Base-by-base conservation (phyloP, 2,888 invertebrate species). In the Mythimna lalbum region DNA sequence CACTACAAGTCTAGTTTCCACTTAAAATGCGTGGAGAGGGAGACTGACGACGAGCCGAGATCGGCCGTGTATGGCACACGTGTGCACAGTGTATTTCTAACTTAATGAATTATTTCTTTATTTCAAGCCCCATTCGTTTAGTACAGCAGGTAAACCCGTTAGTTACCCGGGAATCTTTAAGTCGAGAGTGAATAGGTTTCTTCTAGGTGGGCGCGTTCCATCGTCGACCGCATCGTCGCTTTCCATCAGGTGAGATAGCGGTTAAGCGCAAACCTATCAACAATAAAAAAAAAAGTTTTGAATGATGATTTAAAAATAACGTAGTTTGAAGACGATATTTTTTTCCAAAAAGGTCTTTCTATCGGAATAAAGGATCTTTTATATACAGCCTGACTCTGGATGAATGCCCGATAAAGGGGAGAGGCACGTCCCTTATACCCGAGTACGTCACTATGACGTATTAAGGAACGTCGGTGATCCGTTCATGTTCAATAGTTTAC, bases 301-400 rank as follows among this genome's bases (percentile, higher is more conserved):
- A 74, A 57, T 56, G 6, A 14, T 47, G 43, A 17, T 47, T 19
- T 47, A 47, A 47, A 47, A 47, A 17, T 47, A 47, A 47, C 47
- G 6, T n/a, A n/a, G 9, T 2, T n/a, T 49, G 7, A 49, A n/a
- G n/a, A 5, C 7, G 1, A 43, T 17, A 4, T 49, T 49, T 49
- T n/a, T 7, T 33, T 2, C 7, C 9, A 31, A 47, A 3, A 2
- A 19, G 1, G 19, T 14, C 14, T 12, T 31, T 50, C 12, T 9
- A 12, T 21, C 19, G 12, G 12, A 39, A 39, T 56, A 57, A 12
- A 47, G 0, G 10, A 31, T n/a, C 47, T 27, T 23, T 39, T 76
- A 59, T 76, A 53, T 47, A 53, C 59, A n/a, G 21, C 67, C 52
- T 7, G 19, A 75, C 66, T 43, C 75, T 67, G 47, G 19, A 75